A percentile compares a stretch with the other conserved stretches of the same genome.
Conservation (phyloP, 2,888 invertebrate species). For the Heteropelma amictum region DNA sequence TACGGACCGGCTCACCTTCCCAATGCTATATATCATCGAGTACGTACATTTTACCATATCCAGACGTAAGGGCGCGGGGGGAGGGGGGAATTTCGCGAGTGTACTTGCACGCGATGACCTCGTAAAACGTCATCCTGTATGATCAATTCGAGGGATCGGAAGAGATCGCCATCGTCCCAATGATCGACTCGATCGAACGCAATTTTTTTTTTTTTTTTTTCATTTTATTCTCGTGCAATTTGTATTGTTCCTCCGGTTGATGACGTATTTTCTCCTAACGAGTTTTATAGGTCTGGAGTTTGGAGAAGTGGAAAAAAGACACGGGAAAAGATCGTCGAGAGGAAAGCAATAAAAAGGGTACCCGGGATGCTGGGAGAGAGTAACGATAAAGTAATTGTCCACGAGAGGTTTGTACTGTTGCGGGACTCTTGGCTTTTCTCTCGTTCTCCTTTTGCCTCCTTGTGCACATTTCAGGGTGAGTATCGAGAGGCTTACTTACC, state of each 20-base stretch:
- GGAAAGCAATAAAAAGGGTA: neutral
- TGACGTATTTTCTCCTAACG: constrained; percentile 20
- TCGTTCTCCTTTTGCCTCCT: neutral
- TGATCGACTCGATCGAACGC: neutral
- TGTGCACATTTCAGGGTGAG: neutral
- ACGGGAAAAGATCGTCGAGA: neutral
- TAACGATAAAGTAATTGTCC: constrained; percentile 47
- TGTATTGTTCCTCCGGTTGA: neutral
- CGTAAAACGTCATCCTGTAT: too few relatives aligned
- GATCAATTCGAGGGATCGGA: constrained; percentile 43
- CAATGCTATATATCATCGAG: constrained; percentile 22
- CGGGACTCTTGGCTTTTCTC: constrained; percentile 23
- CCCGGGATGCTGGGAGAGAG: constrained; percentile 21
- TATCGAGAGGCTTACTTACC: neutral
- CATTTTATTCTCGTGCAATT: neutral
- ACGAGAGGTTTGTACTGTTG: constrained; percentile 16
- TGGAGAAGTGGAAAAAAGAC: constrained; percentile 1
- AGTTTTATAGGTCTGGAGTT: neutral
- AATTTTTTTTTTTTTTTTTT: neutral
- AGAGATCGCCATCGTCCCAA: constrained; percentile 34
- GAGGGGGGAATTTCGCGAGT: constrained; percentile 19
- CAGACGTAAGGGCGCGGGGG: neutral
- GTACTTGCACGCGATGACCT: constrained; percentile 43
- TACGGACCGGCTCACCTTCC: constrained; percentile 26
- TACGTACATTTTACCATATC: constrained; percentile 30